Base-by-base conservation (phyloP, 2,113 vertebrate genomes). In the Sturnus vulgaris region DNA sequence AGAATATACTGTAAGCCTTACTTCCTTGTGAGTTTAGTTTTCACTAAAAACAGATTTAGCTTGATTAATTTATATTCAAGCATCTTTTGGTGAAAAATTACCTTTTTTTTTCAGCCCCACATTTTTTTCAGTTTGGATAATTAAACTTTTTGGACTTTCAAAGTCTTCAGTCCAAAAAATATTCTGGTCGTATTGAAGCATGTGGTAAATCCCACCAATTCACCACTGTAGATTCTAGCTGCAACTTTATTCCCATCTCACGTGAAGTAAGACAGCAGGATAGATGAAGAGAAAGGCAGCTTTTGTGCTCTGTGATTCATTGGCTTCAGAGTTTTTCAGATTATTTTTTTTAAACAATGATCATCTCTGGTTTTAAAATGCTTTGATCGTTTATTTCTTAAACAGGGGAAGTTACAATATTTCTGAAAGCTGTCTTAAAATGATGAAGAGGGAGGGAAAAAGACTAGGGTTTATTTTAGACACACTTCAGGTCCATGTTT, bases 91-190 rank as follows among this genome's bases (percentile, higher is more conserved):
- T 50, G 13, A 80, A 80, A 65, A 42, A 1, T n/a, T 70, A 65
- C 5, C 3, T 30, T 12, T 6, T 40, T 30, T 42, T n/a, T 63
- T 23, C 18, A 15, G 2, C 5, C 11, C 2, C 16, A 3, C 0
- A 5, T 40, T 86, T 69, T 69, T 31, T 8, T 83, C 55, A 27
- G 8, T 28, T 79, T 75, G 19, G 5, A 5, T 49, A 49, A 33
- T 61, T 49, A 65, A 70, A 2, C 3, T 65, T 80, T 52, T 22
- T 55, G 23, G 8, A 57, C 18, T 35, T 44, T 44, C 23, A 55
- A 47, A 50, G 7, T 7, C 19, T 66, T 73, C 35, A n/a, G 19
- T 31, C 11, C 11, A 2, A 88, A 92, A 94, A 77, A 39, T 61
- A 50, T 27, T 40, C 53, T 72, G 15, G 2, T 20, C 10, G 7